Evolutionary conservation across 2,888 invertebrate species (phyloP).

Genomic region (Chirona hameri): DNA sequence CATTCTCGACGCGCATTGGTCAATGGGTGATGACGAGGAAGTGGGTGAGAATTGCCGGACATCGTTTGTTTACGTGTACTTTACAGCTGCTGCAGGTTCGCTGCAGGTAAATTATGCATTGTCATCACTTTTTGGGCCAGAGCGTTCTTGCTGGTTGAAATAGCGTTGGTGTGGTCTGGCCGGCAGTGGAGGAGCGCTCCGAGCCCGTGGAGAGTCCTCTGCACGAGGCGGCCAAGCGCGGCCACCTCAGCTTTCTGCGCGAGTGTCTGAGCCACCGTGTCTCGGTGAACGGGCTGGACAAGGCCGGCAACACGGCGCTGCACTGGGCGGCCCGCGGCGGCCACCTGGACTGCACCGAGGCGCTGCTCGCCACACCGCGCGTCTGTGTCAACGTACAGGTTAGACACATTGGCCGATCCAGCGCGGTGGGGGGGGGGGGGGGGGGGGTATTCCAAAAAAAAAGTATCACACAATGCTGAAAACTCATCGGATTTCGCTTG

Average conservation of each 20-base stretch:
- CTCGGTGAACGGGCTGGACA: constrained; percentile 61
- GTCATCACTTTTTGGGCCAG: too few relatives aligned
- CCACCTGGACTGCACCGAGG: constrained; percentile 55
- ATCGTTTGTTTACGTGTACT: too few relatives aligned
- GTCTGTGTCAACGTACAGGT: constrained; percentile 52
- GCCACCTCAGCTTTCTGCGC: constrained; percentile 57
- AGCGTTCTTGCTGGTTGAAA: not conserved
- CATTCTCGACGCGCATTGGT: too few relatives aligned
- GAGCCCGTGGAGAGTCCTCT: constrained; percentile 50
- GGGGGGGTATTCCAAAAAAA: too few relatives aligned
- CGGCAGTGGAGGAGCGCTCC: constrained; percentile 53
- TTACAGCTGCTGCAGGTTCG: too few relatives aligned
- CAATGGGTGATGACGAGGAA: too few relatives aligned
- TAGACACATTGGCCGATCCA: constrained; percentile 6
- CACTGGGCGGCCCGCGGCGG: constrained; percentile 64
- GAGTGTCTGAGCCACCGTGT: constrained; percentile 60
- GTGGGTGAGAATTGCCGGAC: too few relatives aligned
- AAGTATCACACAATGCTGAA: too few relatives aligned
- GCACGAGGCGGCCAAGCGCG: constrained; percentile 63
- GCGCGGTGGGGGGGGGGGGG: too few relatives aligned
- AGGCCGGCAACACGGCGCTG: constrained; percentile 61
- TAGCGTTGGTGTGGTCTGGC: not conserved
- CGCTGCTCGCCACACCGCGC: constrained; percentile 52
- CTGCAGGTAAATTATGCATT: too few relatives aligned
- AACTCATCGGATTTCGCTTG: too few relatives aligned